Evolutionary conservation across 2,888 invertebrate genomes (phyloP).

Genomic region (Drosophila falleni): DNA sequence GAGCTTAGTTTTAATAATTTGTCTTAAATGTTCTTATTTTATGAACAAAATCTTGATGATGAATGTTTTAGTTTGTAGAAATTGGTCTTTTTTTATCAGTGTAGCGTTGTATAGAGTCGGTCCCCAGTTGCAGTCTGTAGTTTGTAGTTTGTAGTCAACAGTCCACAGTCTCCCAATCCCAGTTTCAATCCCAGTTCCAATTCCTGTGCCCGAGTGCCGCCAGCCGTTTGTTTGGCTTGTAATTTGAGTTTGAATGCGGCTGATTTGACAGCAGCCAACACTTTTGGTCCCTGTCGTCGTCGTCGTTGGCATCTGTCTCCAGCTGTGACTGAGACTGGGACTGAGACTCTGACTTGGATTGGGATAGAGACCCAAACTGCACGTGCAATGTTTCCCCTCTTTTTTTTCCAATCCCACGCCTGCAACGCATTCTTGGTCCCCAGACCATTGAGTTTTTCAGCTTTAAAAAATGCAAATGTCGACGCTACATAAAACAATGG

Average conservation of each 20-base stretch:
- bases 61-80: too few species aligned
- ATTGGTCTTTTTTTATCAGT: too few species aligned
- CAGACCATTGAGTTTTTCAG: constrained; percentile 27
- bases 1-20: too few species aligned
- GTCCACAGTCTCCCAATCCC: too few species aligned
- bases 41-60: too few species aligned
- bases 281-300: constrained; percentile 48
- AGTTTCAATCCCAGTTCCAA: not conserved
- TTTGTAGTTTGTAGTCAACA: constrained; percentile 2
- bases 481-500: constrained; percentile 54
- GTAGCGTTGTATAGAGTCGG: too few species aligned
- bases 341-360: constrained; percentile 4
- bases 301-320: constrained; percentile 57
- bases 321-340: constrained; percentile 56
- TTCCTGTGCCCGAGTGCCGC: constrained; percentile 24
- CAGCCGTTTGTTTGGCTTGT: constrained; percentile 68
- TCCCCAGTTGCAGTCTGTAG: too few species aligned
- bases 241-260: constrained; percentile 78
- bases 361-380: constrained; percentile 36
- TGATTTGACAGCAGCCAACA: constrained; percentile 80
- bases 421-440: constrained; percentile 46
- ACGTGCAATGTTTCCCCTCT: constrained; percentile 59
- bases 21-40: too few species aligned
- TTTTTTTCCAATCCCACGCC: constrained; percentile 44
- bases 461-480: constrained; percentile 70